These are phyloP conservation scores for Chaetoderma sp. DNA, from an alignment of 2,888 invertebrate genomes.

Conservation along the genomic window DNA sequence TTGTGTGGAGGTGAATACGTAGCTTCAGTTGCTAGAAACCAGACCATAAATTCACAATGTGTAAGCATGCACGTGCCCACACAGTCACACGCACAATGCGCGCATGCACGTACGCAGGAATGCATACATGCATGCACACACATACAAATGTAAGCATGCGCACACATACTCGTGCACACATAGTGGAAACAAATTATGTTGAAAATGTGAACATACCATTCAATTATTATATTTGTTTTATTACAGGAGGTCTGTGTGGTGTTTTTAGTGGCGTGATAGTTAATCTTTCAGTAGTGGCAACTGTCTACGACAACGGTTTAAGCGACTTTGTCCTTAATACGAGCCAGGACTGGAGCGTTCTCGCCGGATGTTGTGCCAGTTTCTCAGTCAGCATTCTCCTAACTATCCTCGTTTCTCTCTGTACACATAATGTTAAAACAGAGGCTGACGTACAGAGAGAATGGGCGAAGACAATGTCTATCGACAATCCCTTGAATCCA, in stretches of 20 bases:
- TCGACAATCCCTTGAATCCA: conserved; percentile 39
- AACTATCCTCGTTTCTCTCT: conserved; percentile 13
- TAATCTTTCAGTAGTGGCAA: conserved; percentile 27
- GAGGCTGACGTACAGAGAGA: conserved; percentile 13
- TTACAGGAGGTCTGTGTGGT: conserved; percentile 28
- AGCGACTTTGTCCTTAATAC: conserved; percentile 25
- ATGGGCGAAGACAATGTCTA: conserved; percentile 38
- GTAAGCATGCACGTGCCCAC: too few relatives aligned
- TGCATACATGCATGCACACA: too few relatives aligned
- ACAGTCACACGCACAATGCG: too few relatives aligned
- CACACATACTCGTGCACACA: too few relatives aligned
- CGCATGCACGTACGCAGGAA: too few relatives aligned
- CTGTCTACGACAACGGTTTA: conserved; percentile 23
- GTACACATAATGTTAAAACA: background rate
- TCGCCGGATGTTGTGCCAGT: background rate
- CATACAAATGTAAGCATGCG: too few relatives aligned
- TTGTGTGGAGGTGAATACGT: too few relatives aligned
- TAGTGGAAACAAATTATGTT: too few relatives aligned
- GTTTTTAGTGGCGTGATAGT: conserved; percentile 25
- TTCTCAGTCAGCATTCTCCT: conserved; percentile 30
- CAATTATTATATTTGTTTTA: too few relatives aligned
- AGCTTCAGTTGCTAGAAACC: too few relatives aligned
- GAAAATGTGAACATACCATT: too few relatives aligned
- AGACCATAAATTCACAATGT: too few relatives aligned
- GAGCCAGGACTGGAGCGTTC: conserved; percentile 30